A percentile compares a stretch with the other conserved stretches of the same genome.
Evolutionary conservation across 1,140 invertebrate genomes (phyloP).

Genomic region (Charaxes varanes): DNA sequence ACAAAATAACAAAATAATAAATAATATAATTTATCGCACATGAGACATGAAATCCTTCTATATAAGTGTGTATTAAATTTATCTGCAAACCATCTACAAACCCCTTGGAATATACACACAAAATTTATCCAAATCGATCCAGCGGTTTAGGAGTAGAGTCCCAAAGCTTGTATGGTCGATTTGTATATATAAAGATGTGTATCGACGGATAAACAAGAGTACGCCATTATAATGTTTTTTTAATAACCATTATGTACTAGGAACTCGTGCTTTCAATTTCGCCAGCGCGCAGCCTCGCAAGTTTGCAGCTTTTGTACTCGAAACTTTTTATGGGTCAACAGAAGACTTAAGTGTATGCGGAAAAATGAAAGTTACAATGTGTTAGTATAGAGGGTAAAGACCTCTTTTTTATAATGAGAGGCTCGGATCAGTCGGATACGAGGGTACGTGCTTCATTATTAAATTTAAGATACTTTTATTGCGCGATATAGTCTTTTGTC

Average conservation of each 20-base stretch:
- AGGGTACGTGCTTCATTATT: constrained; percentile 3
- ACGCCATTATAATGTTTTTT: too few species aligned
- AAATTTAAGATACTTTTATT: constrained; percentile 5
- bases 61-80: too few species aligned
- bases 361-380: constrained; percentile 13
- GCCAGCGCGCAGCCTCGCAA: background rate
- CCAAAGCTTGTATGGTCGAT: too few species aligned
- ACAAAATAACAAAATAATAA: too few species aligned
- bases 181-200: background rate
- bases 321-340: constrained; percentile 10
- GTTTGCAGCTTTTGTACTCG: background rate
- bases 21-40: too few species aligned
- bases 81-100: too few species aligned
- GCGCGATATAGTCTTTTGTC: too few species aligned
- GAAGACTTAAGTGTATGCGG: constrained; percentile 9
- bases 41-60: too few species aligned
- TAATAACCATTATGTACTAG: background rate
- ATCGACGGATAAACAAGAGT: too few species aligned
- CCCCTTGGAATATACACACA: too few species aligned
- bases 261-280: background rate
- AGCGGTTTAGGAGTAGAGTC: too few species aligned
- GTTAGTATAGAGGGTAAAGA: constrained; percentile 3
- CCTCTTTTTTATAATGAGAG: constrained; percentile 4
- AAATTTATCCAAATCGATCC: too few species aligned
- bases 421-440: constrained; percentile 9